Evolutionary conservation across 2,888 invertebrate species (phyloP).

Genomic region (Torymus tubicola): DNA sequence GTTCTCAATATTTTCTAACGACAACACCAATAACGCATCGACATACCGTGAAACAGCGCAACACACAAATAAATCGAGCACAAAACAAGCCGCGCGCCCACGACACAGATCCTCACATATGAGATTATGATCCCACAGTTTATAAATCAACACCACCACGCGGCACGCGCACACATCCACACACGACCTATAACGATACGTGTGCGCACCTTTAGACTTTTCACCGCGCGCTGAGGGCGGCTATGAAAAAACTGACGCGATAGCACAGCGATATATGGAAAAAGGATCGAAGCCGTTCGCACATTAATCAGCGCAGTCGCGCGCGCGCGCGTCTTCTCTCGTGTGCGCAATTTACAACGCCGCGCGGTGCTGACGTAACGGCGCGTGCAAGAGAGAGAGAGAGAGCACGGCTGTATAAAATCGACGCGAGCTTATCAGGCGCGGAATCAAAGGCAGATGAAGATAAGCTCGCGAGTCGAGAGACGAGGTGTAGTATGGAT

Average conservation of each 20-base stretch:
- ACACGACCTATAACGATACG: no score
- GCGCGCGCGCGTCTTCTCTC: constrained; percentile 6
- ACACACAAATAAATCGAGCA: background rate
- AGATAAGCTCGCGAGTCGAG: constrained; percentile 26
- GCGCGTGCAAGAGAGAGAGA: background rate
- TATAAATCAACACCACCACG: constrained; percentile 31
- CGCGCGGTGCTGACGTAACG: constrained; percentile 36
- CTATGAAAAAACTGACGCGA: background rate
- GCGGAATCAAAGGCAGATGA: constrained; percentile 38
- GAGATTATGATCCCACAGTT: constrained; percentile 19
- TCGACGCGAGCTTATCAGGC: constrained; percentile 32
- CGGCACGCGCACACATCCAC: no score
- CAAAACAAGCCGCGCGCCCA: background rate
- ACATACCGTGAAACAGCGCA: no score
- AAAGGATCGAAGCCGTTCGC: constrained; percentile 49
- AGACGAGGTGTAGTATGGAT: background rate
- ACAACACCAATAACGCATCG: no score
- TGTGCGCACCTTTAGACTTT: no score
- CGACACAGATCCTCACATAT: background rate
- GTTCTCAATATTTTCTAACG: no score
- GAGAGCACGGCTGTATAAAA: constrained; percentile 11
- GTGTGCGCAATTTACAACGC: constrained; percentile 33
- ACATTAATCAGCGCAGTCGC: constrained; percentile 51
- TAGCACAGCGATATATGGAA: constrained; percentile 16
- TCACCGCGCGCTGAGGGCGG: no score